Base-by-base conservation (phyloP, 2,113 vertebrate genomes). In the Trematomus loennbergii region DNA sequence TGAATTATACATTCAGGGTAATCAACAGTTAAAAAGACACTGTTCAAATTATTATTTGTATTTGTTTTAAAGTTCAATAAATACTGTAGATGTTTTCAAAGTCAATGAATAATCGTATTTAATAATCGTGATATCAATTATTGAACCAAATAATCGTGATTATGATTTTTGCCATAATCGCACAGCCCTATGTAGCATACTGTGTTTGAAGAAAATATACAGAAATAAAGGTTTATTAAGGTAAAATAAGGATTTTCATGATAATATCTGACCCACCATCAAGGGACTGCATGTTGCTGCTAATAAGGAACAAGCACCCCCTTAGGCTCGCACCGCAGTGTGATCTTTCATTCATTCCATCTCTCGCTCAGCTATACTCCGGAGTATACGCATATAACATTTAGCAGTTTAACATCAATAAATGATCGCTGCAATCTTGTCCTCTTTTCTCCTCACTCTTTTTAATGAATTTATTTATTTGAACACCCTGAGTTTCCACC, bases 391-490 rank as follows among this genome's bases (percentile, higher is more conserved):
- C 79, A 86, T 88, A 5, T 60, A 89, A 78, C 25, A 91, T 89
- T 76, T 68, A 87, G 17, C 81, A 82, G 62, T 81, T 79, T 77
- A 61, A 15, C 71, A 87, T 90, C 36, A 83, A 87, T 83, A 85
- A 87, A 79, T 88, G 10, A 89, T 83, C 2, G 5, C 60, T n/a
- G 57, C 55, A 13, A 79, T 68, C 72, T 52, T 63, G 58, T 70
- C 58, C 81, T 63, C 59, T 60, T 62, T 72, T 52, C 45, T 72
- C 45, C 52, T 53, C 13, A 1, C 4, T 45, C 12, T 57, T 50
- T 22, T 46, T 22, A 36, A 36, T 36, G 33, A 55, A 10, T 64
- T 43, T 58, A 12, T 45, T 58, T 6, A 61, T 66, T 40, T 46
- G 5, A 2, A 20, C n/a, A 29, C 29, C 18, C 11, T 8, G 4